Conservation (phyloP, 2,888 invertebrate species). For the Drosophila limbata region DNA sequence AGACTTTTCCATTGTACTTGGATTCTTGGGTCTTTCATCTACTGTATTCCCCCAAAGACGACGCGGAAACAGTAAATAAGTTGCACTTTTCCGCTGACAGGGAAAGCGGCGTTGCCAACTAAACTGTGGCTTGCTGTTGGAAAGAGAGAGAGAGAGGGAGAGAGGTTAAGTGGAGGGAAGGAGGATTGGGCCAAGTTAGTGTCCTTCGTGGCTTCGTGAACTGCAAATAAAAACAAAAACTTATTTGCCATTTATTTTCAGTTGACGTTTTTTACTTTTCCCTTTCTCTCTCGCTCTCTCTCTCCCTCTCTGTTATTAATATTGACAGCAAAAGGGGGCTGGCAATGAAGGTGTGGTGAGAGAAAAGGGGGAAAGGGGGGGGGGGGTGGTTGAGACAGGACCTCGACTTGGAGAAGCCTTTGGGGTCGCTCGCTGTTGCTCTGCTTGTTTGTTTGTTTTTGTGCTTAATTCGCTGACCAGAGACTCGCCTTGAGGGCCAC, state of each 20-base stretch:
- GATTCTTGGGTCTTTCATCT: constrained; percentile 26
- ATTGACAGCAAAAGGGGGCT: constrained; percentile 56
- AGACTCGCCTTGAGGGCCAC: constrained; percentile 20
- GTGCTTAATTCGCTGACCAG: constrained; percentile 63
- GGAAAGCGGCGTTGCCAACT: constrained; percentile 17
- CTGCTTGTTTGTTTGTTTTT: constrained; percentile 62
- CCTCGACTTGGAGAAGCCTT: constrained; percentile 45
- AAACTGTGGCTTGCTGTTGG: background rate
- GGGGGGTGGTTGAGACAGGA: constrained; percentile 30
- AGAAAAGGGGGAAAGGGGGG: background rate
- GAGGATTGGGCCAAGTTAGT: constrained; percentile 22
- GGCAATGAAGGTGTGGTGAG: background rate
- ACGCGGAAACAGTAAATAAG: constrained; percentile 73
- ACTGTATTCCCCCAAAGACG: constrained; percentile 20
- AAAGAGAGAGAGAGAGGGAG: background rate
- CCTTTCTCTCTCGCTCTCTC: background rate
- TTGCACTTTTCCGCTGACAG: constrained; percentile 74
- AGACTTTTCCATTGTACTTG: constrained; percentile 3
- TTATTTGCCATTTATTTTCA: constrained; percentile 76
- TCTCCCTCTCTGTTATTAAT: constrained; percentile 64
- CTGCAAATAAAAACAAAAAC: constrained; percentile 67
- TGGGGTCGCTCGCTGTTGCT: constrained; percentile 47
- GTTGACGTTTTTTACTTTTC: constrained; percentile 54
- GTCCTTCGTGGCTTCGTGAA: constrained; percentile 63
- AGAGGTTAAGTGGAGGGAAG: background rate